Base-by-base conservation (phyloP, 2,113 vertebrate genomes). In the Sterna hirundo region DNA sequence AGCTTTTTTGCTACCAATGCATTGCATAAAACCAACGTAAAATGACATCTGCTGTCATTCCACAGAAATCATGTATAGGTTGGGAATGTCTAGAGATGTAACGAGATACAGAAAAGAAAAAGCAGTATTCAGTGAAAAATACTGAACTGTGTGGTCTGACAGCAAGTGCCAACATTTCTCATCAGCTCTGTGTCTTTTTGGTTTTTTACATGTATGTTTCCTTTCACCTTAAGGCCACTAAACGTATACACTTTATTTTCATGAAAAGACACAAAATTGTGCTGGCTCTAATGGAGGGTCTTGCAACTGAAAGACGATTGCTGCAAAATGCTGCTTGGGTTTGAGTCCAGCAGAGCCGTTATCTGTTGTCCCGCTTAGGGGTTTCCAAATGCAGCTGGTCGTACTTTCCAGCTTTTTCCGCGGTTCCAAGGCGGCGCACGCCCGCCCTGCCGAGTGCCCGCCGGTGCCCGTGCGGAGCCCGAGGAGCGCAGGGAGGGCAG, bases 391-490 rank as follows among this genome's bases (percentile, higher is more conserved):
- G 26, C 61, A 42, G 51, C 61, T 79, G 79, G 5, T 64, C 51
- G n/a, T 13, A 9, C 9, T 60, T 27, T 29, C 10, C 42, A 62
- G 0, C 34, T 27, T 70, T 13, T 29, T 11, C 55, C 22, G 57
- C 27, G 1, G 2, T 32, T 64, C 47, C 0, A 0, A 30, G 55
- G 69, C 3, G 40, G 9, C 0, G 0, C 17, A 54, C 29, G 20
- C 5, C 52, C 0, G 0, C 11, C 72, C 29, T 52, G 57, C 62
- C 1, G 1, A 12, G 36, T 17, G 44, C 11, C n/a, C 2, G 8
- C 23, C 5, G 23, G 30, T 25, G 18, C 60, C 66, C 11, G 15
- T 29, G 46, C 0, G 0, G 79, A 52, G 54, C 30, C 47, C 4
- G 3, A 11, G 52, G 78, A 38, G 52, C 60, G 2, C 26, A 18